Evolutionary conservation across 2,888 invertebrate genomes (phyloP), one percentile per base, ranked within the genome.

Genomic region (Pseudococcus longispinus): DNA sequence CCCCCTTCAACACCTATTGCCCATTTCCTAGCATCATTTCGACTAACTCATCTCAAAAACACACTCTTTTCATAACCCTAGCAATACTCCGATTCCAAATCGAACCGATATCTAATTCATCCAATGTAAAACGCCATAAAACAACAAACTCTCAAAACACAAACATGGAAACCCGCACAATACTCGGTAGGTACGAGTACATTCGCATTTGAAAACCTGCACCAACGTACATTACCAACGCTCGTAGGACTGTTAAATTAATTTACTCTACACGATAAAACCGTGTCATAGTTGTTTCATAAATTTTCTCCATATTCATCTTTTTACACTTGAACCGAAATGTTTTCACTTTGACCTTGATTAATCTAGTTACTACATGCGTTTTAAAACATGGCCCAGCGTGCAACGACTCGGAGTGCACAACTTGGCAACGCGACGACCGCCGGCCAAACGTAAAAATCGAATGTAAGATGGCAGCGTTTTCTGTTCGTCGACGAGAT

Each of bases 341-440:
- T 70, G 29, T 70, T 70, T 70, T 70, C 70, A 70, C 70, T 70
- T 70, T 70, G 70, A 70, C 70, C 70, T 70, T 70, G 70, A 70
- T 70, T 70, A 70, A 70, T 29, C 29, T 29, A 70, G 29, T 70
- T 70, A 70, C 29, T 70, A 70, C 29, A 70, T 29, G 29, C 29
- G 70, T 70, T 70, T 29, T 29, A 20, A 65, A 26, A 65, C 26
- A 51, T 51, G 51, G 60, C 60, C 20, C 23, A 23, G 60, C 60
- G 9, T 37, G 11, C 60, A 60, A 9, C 60, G 11, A n/a, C n/a
- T n/a, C n/a, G n/a, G n/a, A 4, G 60, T 23, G 74, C 74, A 74
- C 74, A 29, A 80, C 77, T 80, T 80, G 77, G 77, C 77, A 80
- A 80, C 77, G 42, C 42, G 18, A 42, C 18, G 18, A 18, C 70